These are phyloP conservation scores for Vanacampus margaritifer DNA, from an alignment of 2,113 vertebrate species.

Conservation along the genomic window DNA sequence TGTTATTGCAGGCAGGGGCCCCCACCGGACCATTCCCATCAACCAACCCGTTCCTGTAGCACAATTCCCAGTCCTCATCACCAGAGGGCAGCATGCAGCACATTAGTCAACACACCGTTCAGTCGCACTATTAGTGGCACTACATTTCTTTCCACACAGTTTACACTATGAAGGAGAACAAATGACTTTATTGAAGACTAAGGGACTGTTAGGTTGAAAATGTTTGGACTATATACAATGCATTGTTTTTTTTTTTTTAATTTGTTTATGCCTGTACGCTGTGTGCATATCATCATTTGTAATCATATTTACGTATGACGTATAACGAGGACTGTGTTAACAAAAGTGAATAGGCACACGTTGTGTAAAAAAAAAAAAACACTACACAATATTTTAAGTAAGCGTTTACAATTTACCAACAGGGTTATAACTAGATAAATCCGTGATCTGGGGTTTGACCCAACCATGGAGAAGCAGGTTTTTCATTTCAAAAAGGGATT, in stretches of 20 bases:
- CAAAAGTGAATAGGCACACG: conserved; percentile 69
- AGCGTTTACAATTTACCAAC: conserved; percentile 38
- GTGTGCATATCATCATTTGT: conserved; percentile 98
- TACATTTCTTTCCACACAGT: conserved; percentile 76
- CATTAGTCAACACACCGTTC: conserved; percentile 83
- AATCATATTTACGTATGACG: conserved; percentile 88
- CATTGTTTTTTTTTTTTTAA: conserved; percentile 80
- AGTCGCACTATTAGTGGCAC: conserved; percentile 79
- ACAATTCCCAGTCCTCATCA: conserved; percentile 74
- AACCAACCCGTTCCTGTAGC: conserved; percentile 98
- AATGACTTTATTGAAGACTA: conserved; percentile 75
- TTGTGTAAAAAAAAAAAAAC: conserved; percentile 39
- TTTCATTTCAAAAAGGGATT: conserved; percentile 48
- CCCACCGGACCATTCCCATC: conserved; percentile 87
- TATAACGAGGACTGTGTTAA: conserved; percentile 80
- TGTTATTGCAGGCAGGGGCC: conserved; percentile 80
- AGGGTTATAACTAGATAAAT: conserved; percentile 40
- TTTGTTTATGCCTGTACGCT: conserved; percentile 87
- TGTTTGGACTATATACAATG: conserved; percentile 81
- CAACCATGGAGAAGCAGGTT: conserved; percentile 23
- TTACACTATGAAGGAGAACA: conserved; percentile 69
- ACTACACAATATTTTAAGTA: conserved; percentile 46
- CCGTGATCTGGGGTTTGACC: conserved; percentile 30
- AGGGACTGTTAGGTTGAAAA: conserved; percentile 72
- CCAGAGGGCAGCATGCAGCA: conserved; percentile 82